A percentile compares a stretch with the other conserved stretches of the same genome.
Evolutionary conservation across 1,140 invertebrate genomes (phyloP).

Genomic region (Eciton burchellii): DNA sequence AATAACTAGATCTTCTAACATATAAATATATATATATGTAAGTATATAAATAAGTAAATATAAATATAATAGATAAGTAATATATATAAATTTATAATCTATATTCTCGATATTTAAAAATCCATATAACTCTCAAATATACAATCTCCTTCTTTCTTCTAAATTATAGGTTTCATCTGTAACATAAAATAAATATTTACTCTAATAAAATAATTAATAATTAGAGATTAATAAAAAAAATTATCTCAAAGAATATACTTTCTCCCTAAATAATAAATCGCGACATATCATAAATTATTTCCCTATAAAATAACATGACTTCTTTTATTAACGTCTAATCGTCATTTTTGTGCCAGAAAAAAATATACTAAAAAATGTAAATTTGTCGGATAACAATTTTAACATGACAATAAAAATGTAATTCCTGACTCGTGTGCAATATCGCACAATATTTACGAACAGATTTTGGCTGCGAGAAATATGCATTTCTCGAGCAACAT

Average conservation of each 20-base stretch:
- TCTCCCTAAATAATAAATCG: background rate
- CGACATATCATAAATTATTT: background rate
- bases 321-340: background rate
- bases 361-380: background rate
- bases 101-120: no score
- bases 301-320: background rate
- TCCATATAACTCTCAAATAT: background rate
- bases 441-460: background rate
- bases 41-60: slow-evolving; percentile 14
- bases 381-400: no score
- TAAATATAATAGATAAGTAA: no score
- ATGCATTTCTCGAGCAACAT: background rate
- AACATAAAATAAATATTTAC: slow-evolving; percentile 1
- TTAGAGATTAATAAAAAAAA: slow-evolving; percentile 1
- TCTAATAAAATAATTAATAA: background rate
- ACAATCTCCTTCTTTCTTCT: background rate
- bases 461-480: slow-evolving; percentile 24
- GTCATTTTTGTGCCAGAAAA: background rate
- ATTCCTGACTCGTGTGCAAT: background rate
- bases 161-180: background rate
- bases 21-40: background rate
- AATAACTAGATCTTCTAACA: no score
- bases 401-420: background rate
- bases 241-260: background rate
- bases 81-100: no score